A percentile compares a stretch with the other conserved stretches of the same genome.
These are phyloP conservation scores for Muscicapa comitata DNA, from an alignment of 2,797 vertebrate species.

Conservation along the genomic window DNA sequence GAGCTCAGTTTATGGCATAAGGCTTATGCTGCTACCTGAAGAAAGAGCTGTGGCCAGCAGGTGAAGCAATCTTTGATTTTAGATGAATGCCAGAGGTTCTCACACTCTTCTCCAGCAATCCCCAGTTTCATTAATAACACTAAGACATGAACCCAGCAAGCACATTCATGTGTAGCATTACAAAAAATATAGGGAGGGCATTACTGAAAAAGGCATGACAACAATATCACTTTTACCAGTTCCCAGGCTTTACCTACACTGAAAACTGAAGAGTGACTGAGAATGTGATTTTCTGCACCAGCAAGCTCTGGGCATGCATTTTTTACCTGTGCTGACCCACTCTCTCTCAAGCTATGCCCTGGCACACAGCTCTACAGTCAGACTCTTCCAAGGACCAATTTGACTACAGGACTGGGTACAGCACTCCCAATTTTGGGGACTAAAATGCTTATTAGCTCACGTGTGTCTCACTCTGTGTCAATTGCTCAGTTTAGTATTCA, in stretches of 20 bases:
- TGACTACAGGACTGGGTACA: background rate
- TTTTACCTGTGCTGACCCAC: background rate
- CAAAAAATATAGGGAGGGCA: background rate
- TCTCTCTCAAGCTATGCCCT: background rate
- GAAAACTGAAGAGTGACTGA: background rate
- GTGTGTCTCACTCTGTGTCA: background rate
- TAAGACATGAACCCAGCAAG: background rate
- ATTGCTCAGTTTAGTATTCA: background rate
- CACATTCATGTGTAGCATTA: background rate
- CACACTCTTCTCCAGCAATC: background rate
- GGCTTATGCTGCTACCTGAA: background rate
- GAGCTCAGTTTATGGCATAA: background rate
- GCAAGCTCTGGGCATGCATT: background rate
- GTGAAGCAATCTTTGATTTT: conserved; percentile 7
- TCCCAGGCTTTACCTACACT: background rate
- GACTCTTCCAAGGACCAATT: background rate
- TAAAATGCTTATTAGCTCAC: background rate
- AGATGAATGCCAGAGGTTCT: background rate
- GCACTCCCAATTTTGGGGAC: background rate
- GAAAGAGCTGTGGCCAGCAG: background rate
- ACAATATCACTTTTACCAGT: background rate
- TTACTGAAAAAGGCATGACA: background rate
- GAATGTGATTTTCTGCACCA: background rate
- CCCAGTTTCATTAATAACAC: background rate
- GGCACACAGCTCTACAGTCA: background rate